These are phyloP conservation scores for Amphiprion ocellaris DNA, from an alignment of 2,113 vertebrate genomes.

Conservation along the genomic window DNA sequence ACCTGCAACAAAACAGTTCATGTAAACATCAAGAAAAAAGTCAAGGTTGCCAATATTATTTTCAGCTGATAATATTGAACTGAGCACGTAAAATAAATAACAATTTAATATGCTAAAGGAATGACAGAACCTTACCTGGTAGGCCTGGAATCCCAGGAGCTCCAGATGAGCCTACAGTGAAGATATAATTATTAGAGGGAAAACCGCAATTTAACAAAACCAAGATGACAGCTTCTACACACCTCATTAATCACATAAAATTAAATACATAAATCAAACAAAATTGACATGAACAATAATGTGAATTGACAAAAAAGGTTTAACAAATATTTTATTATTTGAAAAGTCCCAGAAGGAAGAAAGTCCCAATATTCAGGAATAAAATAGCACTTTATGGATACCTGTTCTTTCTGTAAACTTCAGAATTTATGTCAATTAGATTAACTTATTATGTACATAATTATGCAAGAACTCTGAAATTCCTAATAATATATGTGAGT, in stretches of 20 bases:
- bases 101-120: neutral
- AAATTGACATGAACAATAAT: neutral
- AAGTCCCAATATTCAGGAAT: too few species aligned
- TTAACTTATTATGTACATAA: too few species aligned
- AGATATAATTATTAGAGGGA: constrained; percentile 7
- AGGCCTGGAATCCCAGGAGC: constrained; percentile 78
- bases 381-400: too few species aligned
- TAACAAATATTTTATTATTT: too few species aligned
- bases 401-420: too few species aligned
- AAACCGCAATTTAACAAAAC: neutral
- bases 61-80: neutral
- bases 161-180: constrained; percentile 84
- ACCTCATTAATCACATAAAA: neutral
- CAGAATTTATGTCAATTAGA: too few species aligned
- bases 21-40: neutral
- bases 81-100: neutral
- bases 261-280: neutral
- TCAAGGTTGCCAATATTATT: neutral
- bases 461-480: too few species aligned
- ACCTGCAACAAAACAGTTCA: constrained; percentile 74
- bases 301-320: too few species aligned
- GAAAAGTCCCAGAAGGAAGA: too few species aligned
- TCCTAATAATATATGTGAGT: too few species aligned
- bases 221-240: neutral
- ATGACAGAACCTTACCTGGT: constrained; percentile 64